Evolutionary conservation across 2,888 invertebrate species (phyloP), one percentile per base, ranked within the genome.

Genomic region (Blomia tropicalis): DNA sequence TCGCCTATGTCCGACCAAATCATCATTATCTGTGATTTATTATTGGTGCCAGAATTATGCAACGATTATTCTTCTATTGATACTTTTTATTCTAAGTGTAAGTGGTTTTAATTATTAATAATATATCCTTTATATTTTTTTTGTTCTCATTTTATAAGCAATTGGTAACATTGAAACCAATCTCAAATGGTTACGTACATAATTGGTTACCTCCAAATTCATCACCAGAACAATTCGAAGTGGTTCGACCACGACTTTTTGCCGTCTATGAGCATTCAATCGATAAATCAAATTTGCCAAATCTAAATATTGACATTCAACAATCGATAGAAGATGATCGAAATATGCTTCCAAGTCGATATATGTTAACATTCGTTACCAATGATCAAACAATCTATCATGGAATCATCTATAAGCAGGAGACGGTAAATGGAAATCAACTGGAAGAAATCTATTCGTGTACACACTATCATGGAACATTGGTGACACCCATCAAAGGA

Each of bases 21-120:
- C 17, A 36, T 11, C 36, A 36, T 36, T 17, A 36, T 36, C 36
- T n/a, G n/a, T n/a, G n/a, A 17, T 36, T 36, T 17, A 36, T 36
- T 11, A 36, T 36, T 36, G 36, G n/a, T n/a, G n/a, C n/a, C n/a
- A n/a, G n/a, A n/a, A n/a, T n/a, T n/a, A n/a, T n/a, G n/a, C n/a
- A n/a, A n/a, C n/a, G n/a, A n/a, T n/a, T n/a, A n/a, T n/a, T n/a
- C n/a, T n/a, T n/a, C n/a, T n/a, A n/a, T n/a, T 36, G 36, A 36
- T 36, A 36, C 17, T 36, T 36, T 36, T 47, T 27, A 47, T 47
- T 47, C 51, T 47, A 47, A 47, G 51, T 47, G 51, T 47, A 47
- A 47, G 51, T 47, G 51, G 14, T n/a, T 14, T 17, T 17, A 41
- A 41, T 17, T 17, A n/a, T n/a, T 41, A 17, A 41, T 17, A 41